phyloP scores from a whole-genome alignment of 2,888 invertebrate genomes.

The Seira sanloemensis region DNA sequence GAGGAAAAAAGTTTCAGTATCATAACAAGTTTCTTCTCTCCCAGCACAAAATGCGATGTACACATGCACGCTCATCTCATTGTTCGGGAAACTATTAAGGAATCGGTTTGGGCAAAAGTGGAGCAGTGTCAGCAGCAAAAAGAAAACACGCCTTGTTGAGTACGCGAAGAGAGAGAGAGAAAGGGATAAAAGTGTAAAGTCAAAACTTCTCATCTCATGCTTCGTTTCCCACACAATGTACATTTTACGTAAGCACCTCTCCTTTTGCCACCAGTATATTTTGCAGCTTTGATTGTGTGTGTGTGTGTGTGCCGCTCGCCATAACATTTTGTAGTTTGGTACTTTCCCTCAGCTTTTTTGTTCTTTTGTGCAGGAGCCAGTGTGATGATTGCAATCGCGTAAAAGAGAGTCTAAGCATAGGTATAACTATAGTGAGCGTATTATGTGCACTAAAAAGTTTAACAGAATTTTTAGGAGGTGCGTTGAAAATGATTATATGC shows the following conservation, averaged over 20 bases:
- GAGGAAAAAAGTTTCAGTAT: conserved; percentile 16
- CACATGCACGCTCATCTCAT: not conserved
- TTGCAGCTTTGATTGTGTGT: conserved; percentile 27
- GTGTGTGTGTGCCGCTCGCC: not conserved
- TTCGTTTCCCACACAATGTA: conserved; percentile 58
- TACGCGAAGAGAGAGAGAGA: conserved; percentile 21
- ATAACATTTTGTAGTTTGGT: conserved; percentile 54
- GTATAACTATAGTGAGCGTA: not conserved
- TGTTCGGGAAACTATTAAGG: not conserved
- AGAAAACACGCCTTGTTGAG: conserved; percentile 31
- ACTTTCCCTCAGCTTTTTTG: not conserved
- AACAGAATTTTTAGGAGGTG: conserved; percentile 17
- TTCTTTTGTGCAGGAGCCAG: not conserved
- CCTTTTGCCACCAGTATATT: not conserved
- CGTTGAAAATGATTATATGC: conserved; percentile 1
- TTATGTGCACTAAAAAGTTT: conserved; percentile 1
- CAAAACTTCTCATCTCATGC: conserved; percentile 62
- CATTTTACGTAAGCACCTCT: conserved; percentile 46
- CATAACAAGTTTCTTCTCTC: too few relatives aligned
- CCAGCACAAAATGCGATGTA: conserved; percentile 4
- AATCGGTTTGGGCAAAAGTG: not conserved
- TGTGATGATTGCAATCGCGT: not conserved
- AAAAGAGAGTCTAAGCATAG: not conserved
- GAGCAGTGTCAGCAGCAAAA: conserved; percentile 15
- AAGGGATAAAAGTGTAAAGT: conserved; percentile 49